Conservation (phyloP, 2,113 vertebrate species). For the Rhizomys pruinosus region DNA sequence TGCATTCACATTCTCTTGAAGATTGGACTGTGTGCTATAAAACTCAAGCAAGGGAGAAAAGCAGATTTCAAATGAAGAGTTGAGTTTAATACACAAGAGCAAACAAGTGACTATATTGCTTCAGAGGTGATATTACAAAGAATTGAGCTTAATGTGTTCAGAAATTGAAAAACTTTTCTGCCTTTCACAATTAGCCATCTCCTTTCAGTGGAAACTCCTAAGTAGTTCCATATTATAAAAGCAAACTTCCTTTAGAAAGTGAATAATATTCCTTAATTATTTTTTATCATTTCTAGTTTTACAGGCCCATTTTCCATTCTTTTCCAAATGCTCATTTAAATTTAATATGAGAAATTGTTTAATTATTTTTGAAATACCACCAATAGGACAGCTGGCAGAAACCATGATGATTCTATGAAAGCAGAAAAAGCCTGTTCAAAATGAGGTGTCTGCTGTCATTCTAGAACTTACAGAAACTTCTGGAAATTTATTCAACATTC, state of each 20-base stretch:
- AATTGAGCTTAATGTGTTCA: slow-evolving; percentile 44
- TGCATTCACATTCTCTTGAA: slow-evolving; percentile 34
- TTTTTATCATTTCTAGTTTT: slow-evolving; percentile 46
- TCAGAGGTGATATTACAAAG: background rate
- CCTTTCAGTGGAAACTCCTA: slow-evolving; percentile 10
- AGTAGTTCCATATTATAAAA: slow-evolving; percentile 27
- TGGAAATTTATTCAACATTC: background rate
- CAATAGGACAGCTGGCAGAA: slow-evolving; percentile 12
- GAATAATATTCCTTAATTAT: slow-evolving; percentile 21
- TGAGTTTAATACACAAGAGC: slow-evolving; percentile 44
- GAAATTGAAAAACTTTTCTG: slow-evolving; percentile 31
- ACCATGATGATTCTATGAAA: background rate
- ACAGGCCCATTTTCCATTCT: background rate
- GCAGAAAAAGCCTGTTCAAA: slow-evolving; percentile 30
- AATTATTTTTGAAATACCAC: slow-evolving; percentile 35
- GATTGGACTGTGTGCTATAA: slow-evolving; percentile 2
- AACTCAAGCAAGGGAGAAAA: slow-evolving; percentile 66
- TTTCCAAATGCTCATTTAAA: slow-evolving; percentile 45
- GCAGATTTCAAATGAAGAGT: slow-evolving; percentile 46
- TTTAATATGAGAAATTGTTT: slow-evolving; percentile 7
- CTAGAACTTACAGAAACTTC: slow-evolving; percentile 33
- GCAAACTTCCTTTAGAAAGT: slow-evolving; percentile 43
- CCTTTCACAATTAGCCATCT: slow-evolving; percentile 43
- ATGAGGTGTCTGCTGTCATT: slow-evolving; percentile 12
- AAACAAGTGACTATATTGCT: slow-evolving; percentile 11